Evolutionary conservation across 1,140 invertebrate species (phyloP).

Genomic region (Schlechtendalia chinensis): DNA sequence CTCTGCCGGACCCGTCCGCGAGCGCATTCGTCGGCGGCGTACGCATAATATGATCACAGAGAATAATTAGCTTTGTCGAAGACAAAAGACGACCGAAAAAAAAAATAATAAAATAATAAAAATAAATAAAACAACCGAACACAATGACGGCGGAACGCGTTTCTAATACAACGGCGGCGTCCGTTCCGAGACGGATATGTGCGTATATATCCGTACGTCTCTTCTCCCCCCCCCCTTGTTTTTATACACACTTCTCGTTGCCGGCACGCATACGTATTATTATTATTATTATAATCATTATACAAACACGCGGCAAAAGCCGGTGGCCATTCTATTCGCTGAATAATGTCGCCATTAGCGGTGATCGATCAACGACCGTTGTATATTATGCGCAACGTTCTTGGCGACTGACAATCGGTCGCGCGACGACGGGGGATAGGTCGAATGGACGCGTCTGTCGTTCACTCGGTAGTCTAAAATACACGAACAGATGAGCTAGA

Average conservation of each 20-base stretch:
- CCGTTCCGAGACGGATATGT: no score
- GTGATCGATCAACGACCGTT: constrained; percentile 29
- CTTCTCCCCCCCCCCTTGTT: neutral
- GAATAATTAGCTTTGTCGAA: no score
- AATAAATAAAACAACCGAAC: neutral
- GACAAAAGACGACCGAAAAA: no score
- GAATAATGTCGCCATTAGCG: constrained; percentile 25
- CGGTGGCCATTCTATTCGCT: neutral
- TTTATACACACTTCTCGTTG: neutral
- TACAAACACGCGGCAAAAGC: neutral
- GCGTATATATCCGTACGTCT: no score
- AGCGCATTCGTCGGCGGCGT: no score
- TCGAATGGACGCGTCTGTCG: neutral
- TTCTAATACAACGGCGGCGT: neutral
- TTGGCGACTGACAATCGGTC: constrained; percentile 21
- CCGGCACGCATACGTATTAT: neutral
- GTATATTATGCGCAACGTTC: constrained; percentile 13
- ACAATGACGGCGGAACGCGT: neutral
- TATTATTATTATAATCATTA: neutral
- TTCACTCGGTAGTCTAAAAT: neutral
- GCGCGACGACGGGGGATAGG: neutral
- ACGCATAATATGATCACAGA: no score
- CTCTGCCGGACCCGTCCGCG: no score
- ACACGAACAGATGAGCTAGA: neutral
- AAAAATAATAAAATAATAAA: no score